These are phyloP conservation scores for Wiebesia pumilae DNA, from an alignment of 1,140 invertebrate species.

Conservation along the genomic window DNA sequence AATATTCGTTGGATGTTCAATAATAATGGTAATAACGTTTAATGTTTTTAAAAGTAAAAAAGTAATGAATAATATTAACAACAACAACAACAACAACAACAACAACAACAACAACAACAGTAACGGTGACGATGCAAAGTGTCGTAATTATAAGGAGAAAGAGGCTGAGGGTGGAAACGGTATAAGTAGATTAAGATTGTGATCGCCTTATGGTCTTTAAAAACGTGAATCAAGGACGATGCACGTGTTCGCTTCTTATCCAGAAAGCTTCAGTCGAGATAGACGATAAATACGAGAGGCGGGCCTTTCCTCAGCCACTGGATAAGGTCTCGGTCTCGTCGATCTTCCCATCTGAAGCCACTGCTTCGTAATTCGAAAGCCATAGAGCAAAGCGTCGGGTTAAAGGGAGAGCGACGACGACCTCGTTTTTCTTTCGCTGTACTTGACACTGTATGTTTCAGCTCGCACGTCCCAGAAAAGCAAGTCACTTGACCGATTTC, in stretches of 20 bases:
- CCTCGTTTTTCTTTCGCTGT: neutral
- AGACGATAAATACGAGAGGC: neutral
- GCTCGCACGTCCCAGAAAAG: conserved; percentile 19
- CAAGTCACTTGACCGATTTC: conserved; percentile 39
- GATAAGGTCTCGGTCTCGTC: too few species aligned
- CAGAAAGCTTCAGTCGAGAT: neutral
- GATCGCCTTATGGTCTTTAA: too few species aligned
- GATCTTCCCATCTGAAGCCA: too few species aligned
- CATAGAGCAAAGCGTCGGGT: neutral
- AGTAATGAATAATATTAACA: too few species aligned
- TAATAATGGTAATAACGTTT: too few species aligned
- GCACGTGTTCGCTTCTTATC: neutral
- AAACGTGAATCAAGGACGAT: neutral
- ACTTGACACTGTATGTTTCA: neutral
- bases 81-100: too few species aligned
- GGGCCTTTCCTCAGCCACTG: neutral
- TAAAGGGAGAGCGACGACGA: neutral
- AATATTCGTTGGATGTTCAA: too few species aligned
- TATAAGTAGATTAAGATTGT: too few species aligned
- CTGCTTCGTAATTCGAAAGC: neutral
- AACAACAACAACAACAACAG: too few species aligned
- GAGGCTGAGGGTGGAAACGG: neutral
- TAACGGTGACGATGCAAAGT: neutral
- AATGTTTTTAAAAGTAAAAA: too few species aligned
- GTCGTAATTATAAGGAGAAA: neutral